Percentiles rank a stretch among this genome's conserved stretches.
Evolutionary conservation across 2,888 invertebrate species (phyloP).

Genomic region (Therioaphis trifolii): DNA sequence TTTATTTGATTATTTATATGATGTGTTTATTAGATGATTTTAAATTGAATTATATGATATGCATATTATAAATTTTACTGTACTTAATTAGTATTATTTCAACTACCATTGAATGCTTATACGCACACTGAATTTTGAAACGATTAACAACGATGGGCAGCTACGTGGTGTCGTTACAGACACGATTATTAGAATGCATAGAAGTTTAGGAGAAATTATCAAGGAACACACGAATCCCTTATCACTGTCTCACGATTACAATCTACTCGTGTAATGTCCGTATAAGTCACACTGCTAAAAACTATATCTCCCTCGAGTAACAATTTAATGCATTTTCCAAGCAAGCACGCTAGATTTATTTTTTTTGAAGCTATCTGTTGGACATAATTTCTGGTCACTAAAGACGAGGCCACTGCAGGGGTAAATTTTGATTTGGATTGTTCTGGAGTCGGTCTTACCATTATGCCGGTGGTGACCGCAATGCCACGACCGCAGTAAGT

Average conservation of each 20-base stretch:
- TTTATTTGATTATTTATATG: too few species aligned
- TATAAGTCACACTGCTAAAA: background rate
- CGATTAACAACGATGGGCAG: too few species aligned
- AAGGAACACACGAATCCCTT: conserved; percentile 18
- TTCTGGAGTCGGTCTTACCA: conserved; percentile 79
- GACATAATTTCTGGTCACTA: conserved; percentile 32
- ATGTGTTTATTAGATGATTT: too few species aligned
- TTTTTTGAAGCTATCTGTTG: conserved; percentile 23
- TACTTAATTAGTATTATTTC: too few species aligned
- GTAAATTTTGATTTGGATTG: conserved; percentile 40
- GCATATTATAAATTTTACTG: too few species aligned
- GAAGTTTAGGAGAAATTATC: too few species aligned
- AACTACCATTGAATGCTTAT: too few species aligned
- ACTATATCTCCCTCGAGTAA: background rate
- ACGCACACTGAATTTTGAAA: too few species aligned
- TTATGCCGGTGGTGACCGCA: conserved; percentile 98
- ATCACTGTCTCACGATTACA: background rate
- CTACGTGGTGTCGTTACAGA: too few species aligned
- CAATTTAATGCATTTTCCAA: conserved; percentile 57
- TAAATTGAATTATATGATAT: too few species aligned
- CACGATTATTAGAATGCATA: too few species aligned
- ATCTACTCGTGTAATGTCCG: background rate
- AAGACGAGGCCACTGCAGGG: conserved; percentile 43
- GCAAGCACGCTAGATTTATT: conserved; percentile 48
- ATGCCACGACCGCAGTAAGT: conserved; percentile 99